A percentile compares a stretch with the other conserved stretches of the same genome.
These are phyloP conservation scores for Blennius ocellaris DNA, from an alignment of 2,113 vertebrate species.

Conservation along the genomic window DNA sequence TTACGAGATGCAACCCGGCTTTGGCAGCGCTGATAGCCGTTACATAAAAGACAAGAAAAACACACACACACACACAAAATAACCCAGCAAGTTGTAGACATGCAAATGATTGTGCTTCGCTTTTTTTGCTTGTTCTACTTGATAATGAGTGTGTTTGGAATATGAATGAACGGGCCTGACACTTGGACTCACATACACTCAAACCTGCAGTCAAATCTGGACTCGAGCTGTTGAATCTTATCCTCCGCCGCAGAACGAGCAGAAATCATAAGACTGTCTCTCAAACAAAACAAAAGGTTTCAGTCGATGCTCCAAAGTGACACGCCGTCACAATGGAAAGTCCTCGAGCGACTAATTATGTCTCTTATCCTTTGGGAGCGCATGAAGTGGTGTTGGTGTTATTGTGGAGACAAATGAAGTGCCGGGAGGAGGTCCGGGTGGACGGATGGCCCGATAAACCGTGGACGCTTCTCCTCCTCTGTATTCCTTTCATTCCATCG, in stretches of 20 bases:
- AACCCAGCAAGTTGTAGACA: constrained; percentile 17
- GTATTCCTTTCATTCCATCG: too few relatives aligned
- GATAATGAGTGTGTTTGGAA: constrained; percentile 44
- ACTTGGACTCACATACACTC: constrained; percentile 33
- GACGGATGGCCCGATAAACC: neutral
- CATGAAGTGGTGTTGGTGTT: neutral
- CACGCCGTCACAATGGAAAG: constrained; percentile 6
- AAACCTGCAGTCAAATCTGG: constrained; percentile 14
- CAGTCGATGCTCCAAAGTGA: constrained; percentile 18
- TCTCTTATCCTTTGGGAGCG: neutral
- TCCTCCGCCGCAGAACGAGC: constrained; percentile 15
- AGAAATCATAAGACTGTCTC: constrained; percentile 22
- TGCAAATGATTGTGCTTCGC: constrained; percentile 1
- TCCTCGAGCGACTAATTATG: constrained; percentile 3
- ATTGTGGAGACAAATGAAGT: neutral
- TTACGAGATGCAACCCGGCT: neutral
- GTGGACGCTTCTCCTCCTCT: neutral
- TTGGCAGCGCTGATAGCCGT: neutral
- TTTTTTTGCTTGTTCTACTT: constrained; percentile 19
- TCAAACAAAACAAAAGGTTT: constrained; percentile 16
- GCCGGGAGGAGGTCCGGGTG: neutral
- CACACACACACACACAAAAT: constrained; percentile 27
- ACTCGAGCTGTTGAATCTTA: constrained; percentile 10
- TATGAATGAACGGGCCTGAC: constrained; percentile 44
- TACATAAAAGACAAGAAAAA: too few relatives aligned